These are phyloP conservation scores for Danio tinwini DNA, from an alignment of 2,797 vertebrate genomes.

Conservation along the genomic window DNA sequence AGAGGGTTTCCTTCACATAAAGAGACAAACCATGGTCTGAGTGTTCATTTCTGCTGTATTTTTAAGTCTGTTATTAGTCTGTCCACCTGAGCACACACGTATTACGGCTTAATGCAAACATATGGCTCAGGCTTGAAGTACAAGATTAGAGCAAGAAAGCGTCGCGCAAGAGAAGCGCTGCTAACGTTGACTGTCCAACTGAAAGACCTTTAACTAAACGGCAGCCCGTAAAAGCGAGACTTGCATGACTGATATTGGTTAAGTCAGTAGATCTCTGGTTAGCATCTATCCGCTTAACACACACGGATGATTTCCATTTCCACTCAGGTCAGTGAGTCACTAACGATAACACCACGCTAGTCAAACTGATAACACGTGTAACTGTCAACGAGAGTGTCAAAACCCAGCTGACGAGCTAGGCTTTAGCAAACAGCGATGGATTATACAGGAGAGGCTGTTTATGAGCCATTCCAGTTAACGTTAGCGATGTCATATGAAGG, in stretches of 20 bases:
- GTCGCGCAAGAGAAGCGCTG: neutral
- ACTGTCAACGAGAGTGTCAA: neutral
- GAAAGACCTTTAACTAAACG: neutral
- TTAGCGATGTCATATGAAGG: conserved; percentile 81
- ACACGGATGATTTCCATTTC: conserved; percentile 3
- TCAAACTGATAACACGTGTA: conserved; percentile 4
- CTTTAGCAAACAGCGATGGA: conserved; percentile 6
- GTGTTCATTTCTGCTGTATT: neutral
- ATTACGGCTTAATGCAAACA: conserved; percentile 10
- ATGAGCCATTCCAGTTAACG: conserved; percentile 70
- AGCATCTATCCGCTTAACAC: conserved; percentile 42
- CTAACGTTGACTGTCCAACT: neutral
- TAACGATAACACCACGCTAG: conserved; percentile 1
- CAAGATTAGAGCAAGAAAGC: conserved; percentile 2
- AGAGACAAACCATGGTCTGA: neutral
- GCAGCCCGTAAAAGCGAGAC: neutral
- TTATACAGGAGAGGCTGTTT: conserved; percentile 54
- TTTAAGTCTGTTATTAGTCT: neutral
- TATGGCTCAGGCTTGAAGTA: conserved; percentile 17
- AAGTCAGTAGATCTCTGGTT: conserved; percentile 28
- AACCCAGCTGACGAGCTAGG: neutral
- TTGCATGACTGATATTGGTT: conserved; percentile 11
- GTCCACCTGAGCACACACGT: neutral
- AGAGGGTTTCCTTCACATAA: neutral
- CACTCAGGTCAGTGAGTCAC: conserved; percentile 34